Evolutionary conservation across 2,888 invertebrate species (phyloP), one percentile per base, ranked within the genome.

Genomic region (Agrilus cyanescens): DNA sequence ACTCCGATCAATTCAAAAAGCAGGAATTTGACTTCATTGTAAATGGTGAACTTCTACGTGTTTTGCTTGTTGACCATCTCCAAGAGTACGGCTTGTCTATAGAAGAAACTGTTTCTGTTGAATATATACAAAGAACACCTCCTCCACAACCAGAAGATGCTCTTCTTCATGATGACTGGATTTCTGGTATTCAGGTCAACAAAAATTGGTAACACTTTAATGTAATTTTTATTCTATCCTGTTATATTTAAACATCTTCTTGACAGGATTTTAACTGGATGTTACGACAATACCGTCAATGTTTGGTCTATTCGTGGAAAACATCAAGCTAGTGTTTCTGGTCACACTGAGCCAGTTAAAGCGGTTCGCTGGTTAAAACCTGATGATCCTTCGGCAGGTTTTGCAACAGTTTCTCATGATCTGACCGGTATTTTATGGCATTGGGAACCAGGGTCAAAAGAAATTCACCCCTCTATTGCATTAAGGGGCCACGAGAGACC

Each of bases 141-240:
- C 84, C 95, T 1, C 97, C 97, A 0, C 79, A 87, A 57, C 95
- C 96, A 1, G 81, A 90, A 60, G 87, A 94, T 63, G 89, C 90
- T 61, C 71, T 97, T 50, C 75, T 89, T 63, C 95, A 96, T 58
- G 93, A 96, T 67, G 97, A 98, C 62, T 98, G 97, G 97, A 91
- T 97, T n/a, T 85, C 91, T 14, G 79, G 88, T 34, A 81, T 94
- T 1, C 80, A 84, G 53, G 73, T 79, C 32, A 69, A 72, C 47
- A 75, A 74, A 32, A 78, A 79, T 59, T 87, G 85, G 83, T 82
- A 59, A 32, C 31, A 20, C 8, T 7, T 18, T 39, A 16, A 12
- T 37, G 49, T 51, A 5, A 48, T 59, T 43, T 48, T 57, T 37
- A 51, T 56, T 37, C 37, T 44, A 34, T 4, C 12, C 10, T 13